Evolutionary conservation across 2,797 vertebrate species (phyloP), one percentile per base, ranked within the genome.

Genomic region (Chelonia mydas): DNA sequence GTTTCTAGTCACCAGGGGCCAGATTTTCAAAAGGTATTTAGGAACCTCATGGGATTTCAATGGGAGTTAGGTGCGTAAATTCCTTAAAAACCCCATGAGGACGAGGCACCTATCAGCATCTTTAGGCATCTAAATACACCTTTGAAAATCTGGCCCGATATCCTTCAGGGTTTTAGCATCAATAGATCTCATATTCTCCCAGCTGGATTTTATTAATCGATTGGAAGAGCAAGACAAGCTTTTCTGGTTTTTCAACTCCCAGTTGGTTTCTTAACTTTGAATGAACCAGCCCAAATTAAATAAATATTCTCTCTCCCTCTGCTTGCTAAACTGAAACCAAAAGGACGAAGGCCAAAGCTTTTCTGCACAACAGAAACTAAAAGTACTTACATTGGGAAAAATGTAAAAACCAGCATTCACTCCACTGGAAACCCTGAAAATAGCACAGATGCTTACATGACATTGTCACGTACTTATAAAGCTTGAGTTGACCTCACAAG

Each of bases 381-480:
- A 74, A 19, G 49, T 47, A 41, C 37, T 25, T 37, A 80, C 83
- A 81, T 41, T 45, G 53, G 61, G 89, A 45, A 88, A 81, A 84
- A 68, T 1, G 37, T 65, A 89, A 92, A 86, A 1, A 11, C 15
- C 68, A 61, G 57, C 23, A 6, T 41, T 72, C 33, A 23, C 3
- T 90, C 53, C 11, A 53, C 45, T 78, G 74, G 49, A 92, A 88
- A 7, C n/a, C 41, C 72, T 91, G 50, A 76, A 86, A 88, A 33
- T 45, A 80, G 33, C 0, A 74, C 23, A 7, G 25, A 45, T 84
- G 50, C 80, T 80, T 31, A 78, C 45, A 50, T 10, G 78, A 65
- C 54, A 89, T 90, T 1, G 7, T 31, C 37, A 91, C 41, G 53
- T 2, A 68, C 1, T 0, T 0, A 28, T 72, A 79, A 68, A 41